phyloP scores from a whole-genome alignment of 2,888 invertebrate genomes.

The Dascillus cervinus region DNA sequence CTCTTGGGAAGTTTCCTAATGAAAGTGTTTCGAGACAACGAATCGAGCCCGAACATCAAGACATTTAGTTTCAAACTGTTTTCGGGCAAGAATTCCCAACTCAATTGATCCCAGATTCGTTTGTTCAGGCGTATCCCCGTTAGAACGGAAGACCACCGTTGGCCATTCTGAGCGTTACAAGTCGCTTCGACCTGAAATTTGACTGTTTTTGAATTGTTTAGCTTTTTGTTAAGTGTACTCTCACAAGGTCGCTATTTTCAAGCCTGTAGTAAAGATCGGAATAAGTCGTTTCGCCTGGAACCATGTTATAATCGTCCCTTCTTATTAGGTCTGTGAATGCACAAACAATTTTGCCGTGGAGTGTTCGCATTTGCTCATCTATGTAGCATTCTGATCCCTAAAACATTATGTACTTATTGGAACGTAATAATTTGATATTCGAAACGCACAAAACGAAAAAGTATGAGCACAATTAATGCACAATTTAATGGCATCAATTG shows the following conservation, averaged over 20 bases:
- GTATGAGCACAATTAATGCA: no score
- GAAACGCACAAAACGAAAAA: no score
- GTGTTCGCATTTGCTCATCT: slow-evolving; percentile 42
- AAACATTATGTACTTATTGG: no score
- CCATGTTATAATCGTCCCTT: slow-evolving; percentile 53
- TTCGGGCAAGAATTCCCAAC: slow-evolving; percentile 45
- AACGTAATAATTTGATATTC: no score
- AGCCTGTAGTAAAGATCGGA: slow-evolving; percentile 55
- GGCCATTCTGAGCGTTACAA: slow-evolving; percentile 48
- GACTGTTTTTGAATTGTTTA: slow-evolving; percentile 1
- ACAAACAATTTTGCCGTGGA: slow-evolving; percentile 44
- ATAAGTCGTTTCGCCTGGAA: slow-evolving; percentile 45
- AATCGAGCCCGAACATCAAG: slow-evolving; percentile 83
- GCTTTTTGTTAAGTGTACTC: no score
- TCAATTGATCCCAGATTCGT: slow-evolving; percentile 37
- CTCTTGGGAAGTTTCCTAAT: slow-evolving; percentile 70
- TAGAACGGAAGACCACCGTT: slow-evolving; percentile 60
- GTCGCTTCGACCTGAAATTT: slow-evolving; percentile 51
- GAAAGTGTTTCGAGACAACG: slow-evolving; percentile 75
- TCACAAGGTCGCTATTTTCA: slow-evolving; percentile 57
- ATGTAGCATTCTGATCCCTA: slow-evolving; percentile 48
- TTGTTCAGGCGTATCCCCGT: slow-evolving; percentile 52
- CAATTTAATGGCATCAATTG: no score
- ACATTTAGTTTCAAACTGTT: slow-evolving; percentile 57
- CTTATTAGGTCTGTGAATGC: slow-evolving; percentile 64